Conservation (phyloP, 2,113 vertebrate genomes). For the Athene cunicularia region DNA sequence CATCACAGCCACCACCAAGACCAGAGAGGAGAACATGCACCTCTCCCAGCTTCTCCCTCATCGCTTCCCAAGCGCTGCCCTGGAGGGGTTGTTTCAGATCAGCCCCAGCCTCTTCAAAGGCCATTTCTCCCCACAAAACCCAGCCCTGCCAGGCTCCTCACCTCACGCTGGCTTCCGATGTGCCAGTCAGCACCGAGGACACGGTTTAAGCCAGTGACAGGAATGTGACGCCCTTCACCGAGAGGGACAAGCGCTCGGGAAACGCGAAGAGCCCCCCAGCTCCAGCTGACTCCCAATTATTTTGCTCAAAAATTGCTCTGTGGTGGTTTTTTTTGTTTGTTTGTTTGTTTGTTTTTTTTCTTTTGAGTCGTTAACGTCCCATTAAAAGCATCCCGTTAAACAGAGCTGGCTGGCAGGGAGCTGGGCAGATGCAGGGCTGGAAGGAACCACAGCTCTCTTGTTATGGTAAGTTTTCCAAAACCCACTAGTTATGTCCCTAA, state of each 20-base stretch:
- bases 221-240: background rate
- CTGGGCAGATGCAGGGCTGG: background rate
- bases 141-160: background rate
- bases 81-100: background rate
- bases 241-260: background rate
- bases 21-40: background rate
- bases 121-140: background rate
- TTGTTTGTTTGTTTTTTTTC: background rate
- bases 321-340: background rate
- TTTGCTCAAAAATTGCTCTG: background rate
- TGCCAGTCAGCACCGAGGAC: background rate
- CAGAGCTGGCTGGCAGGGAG: background rate
- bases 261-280: background rate
- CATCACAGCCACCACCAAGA: background rate
- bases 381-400: background rate
- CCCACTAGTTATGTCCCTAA: conserved; percentile 25
- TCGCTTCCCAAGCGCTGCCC: background rate
- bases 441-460: background rate
- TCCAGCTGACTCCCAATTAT: background rate
- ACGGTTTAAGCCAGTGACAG: background rate
- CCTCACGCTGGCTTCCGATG: background rate
- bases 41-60: background rate
- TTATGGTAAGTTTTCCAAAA: conserved; percentile 42
- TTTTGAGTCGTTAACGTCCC: background rate
- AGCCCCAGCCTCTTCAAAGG: background rate